Base-by-base conservation (phyloP, 2,113 vertebrate species). In the Phycodurus eques region DNA sequence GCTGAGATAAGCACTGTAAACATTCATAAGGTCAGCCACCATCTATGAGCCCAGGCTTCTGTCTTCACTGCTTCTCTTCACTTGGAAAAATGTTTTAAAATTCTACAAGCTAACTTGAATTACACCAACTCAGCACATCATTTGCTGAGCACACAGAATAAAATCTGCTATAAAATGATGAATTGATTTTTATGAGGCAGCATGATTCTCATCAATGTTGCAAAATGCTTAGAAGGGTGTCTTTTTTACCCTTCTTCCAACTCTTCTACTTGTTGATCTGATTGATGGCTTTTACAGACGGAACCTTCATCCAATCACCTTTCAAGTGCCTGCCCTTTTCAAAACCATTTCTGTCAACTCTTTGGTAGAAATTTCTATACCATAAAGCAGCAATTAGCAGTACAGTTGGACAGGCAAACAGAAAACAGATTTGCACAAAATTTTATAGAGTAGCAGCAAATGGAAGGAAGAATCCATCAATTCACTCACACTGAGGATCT, bases 21-120 rank as follows among this genome's bases (percentile, higher is more conserved):
- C 79, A 72, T 64, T 71, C 63, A 49, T 8, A 63, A 75, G 81
- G 85, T 83, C 82, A 86, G 80, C 71, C 84, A 81, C 76, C 63
- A 19, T 47, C 47, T 27, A 39, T 69, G 81, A 87, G 75, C 75
- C 80, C 74, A 31, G 72, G 59, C 63, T 72, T 72, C 77, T 70
- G 53, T 51, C 70, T 61, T 75, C 73, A 0, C 72, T 71, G 47
- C 77, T 83, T 78, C 62, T 67, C 65, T 66, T 76, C 74, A 62
- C 49, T 66, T 27, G 72, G 20, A 3, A 33, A 15, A 79, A 63
- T 68, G 64, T 81, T 78, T 81, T 79, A 80, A 73, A 74, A 77
- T 61, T 64, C 65, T 77, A 63, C 83, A 70, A 27, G 62, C 56
- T 51, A 65, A 77, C 74, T 70, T 66, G 68, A 42, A 70, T 2